Percentiles rank a stretch among this genome's conserved stretches.
These are phyloP conservation scores for Mechanitis messenoides DNA, from an alignment of 2,888 invertebrate genomes.

Conservation along the genomic window DNA sequence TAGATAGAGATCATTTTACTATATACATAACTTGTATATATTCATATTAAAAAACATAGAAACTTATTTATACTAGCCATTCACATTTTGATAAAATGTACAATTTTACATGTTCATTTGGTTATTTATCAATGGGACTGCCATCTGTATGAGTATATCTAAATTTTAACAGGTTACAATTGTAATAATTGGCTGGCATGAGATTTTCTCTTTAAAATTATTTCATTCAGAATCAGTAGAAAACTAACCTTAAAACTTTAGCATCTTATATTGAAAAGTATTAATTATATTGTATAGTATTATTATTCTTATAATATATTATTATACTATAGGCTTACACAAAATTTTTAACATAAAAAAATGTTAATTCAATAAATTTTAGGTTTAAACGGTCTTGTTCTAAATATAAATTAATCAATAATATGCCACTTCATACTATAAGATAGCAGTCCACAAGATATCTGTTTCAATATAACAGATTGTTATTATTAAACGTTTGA, in stretches of 20 bases:
- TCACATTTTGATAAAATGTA: constrained; percentile 2
- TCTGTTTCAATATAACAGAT: constrained; percentile 40
- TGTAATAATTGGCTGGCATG: not conserved
- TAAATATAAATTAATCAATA: not conserved
- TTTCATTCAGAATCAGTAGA: too few relatives aligned
- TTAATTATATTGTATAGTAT: too few relatives aligned
- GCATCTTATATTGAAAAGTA: too few relatives aligned
- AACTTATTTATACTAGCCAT: constrained; percentile 1
- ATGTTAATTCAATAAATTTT: too few relatives aligned
- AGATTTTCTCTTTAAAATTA: too few relatives aligned
- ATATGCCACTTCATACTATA: constrained; percentile 22
- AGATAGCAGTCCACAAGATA: constrained; percentile 29
- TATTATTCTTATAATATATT: too few relatives aligned
- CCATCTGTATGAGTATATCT: constrained; percentile 9
- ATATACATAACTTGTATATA: not conserved
- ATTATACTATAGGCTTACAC: too few relatives aligned
- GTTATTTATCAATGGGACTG: constrained; percentile 22
- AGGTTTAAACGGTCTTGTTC: not conserved
- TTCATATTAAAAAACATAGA: constrained; percentile 1
- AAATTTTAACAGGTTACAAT: not conserved
- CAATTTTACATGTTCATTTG: constrained; percentile 20
- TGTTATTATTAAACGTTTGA: constrained; percentile 37
- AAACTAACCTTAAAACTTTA: too few relatives aligned
- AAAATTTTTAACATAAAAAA: too few relatives aligned
- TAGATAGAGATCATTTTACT: not conserved